Evolutionary conservation across 1,140 invertebrate species (phyloP), one percentile per base, ranked within the genome.

Genomic region (Drosophila nebulosa): DNA sequence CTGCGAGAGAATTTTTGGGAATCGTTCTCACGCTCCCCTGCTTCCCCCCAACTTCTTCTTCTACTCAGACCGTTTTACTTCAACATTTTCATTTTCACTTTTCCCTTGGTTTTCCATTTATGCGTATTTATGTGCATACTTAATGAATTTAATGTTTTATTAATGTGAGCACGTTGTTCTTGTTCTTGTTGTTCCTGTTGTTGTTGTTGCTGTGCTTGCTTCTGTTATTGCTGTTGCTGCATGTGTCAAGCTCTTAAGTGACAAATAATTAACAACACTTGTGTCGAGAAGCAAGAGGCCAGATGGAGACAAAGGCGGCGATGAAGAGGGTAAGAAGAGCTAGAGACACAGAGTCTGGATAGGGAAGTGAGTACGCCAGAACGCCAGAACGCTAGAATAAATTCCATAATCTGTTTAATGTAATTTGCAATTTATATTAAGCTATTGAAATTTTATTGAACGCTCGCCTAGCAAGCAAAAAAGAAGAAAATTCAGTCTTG

Each of bases 361-460:
- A 21, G 22, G 59, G 10, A 60, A 32, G 26, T 70, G 52, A 57
- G 39, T 73, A 18, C 4, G 56, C 39, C 53, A 30, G 62, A 32
- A 30, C 22, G 36, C 57, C 39, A 12, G 10, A 32, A 32, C 12
- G 10, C 10, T 55, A 46, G 39, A 46, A 16, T n/a, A 46, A 9
- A 63, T 36, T 70, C 64, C 61, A 64, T 88, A 86, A 86, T 86
- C 83, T 83, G 83, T 86, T 86, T 86, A 86, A 86, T 78, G 83
- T 86, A 86, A 88, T 88, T 86, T 86, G 83, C 83, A 86, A 88
- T 86, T 86, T 86, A 86, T 86, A 86, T 86, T 69, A 86, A 79
- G 78, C 84, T 88, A 86, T 86, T 78, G 83, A 83, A 83, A 71
- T 83, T 75, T 83, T 63, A 79, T 83, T 86, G 64, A 69, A 27